phyloP scores from a whole-genome alignment of 2,797 vertebrate genomes.

The Clarias laeviceps region DNA sequence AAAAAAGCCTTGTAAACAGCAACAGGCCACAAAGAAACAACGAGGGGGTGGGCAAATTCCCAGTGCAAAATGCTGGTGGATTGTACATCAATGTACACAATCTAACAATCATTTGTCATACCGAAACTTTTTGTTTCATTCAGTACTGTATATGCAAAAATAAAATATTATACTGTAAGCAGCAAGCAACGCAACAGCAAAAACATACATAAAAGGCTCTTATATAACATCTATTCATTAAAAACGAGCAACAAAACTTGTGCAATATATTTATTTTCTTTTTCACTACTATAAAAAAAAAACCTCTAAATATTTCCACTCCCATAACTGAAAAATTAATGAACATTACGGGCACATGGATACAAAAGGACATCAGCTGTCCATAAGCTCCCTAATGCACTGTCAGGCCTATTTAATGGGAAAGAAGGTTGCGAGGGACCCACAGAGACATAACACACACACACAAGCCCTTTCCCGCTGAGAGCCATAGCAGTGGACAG shows the following conservation, averaged over 20 bases:
- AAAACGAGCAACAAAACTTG: background rate
- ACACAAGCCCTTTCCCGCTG: conserved; percentile 50
- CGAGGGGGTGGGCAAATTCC: background rate
- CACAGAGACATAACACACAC: conserved; percentile 54
- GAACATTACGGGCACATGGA: conserved; percentile 73
- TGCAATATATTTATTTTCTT: background rate
- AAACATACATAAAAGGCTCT: background rate
- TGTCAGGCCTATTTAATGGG: conserved; percentile 70
- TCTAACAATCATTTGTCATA: background rate
- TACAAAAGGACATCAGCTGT: conserved; percentile 67
- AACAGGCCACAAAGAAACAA: background rate
- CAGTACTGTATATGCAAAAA: background rate
- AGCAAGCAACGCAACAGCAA: background rate
- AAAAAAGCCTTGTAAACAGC: background rate
- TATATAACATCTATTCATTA: background rate
- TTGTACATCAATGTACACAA: background rate
- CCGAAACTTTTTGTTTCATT: background rate
- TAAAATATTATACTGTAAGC: background rate
- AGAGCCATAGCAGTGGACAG: conserved; percentile 60
- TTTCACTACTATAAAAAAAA: no score
- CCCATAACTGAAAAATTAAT: conserved; percentile 70
- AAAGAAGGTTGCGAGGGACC: conserved; percentile 61
- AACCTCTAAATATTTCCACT: background rate
- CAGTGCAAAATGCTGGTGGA: background rate
- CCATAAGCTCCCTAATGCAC: conserved; percentile 67